Conservation (phyloP, 2,888 invertebrate species). For the Cryptus viduatorius region DNA sequence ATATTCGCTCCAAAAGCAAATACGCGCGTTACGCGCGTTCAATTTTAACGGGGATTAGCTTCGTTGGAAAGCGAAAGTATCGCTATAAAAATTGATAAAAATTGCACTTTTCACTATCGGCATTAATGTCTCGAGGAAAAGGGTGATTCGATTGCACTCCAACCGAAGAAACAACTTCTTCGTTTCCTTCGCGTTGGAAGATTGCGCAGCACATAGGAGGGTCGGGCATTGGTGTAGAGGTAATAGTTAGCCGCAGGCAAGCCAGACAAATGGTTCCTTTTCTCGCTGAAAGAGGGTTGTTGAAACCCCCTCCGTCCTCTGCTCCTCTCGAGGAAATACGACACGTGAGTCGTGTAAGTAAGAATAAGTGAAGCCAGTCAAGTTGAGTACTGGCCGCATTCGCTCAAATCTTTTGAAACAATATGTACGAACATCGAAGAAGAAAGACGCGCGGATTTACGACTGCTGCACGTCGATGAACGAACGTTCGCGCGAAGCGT, state of each 20-base stretch:
- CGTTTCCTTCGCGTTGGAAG: not conserved
- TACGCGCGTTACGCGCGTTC: no score
- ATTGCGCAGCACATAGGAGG: not conserved
- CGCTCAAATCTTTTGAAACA: slow-evolving; percentile 74
- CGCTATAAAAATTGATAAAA: no score
- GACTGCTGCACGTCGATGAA: slow-evolving; percentile 63
- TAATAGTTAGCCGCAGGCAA: slow-evolving; percentile 71
- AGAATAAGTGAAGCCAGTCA: slow-evolving; percentile 79
- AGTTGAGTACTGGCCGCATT: slow-evolving; percentile 74
- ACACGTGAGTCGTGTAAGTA: slow-evolving; percentile 76
- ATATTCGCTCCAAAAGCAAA: no score
- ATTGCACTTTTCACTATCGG: no score
- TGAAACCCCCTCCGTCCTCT: not conserved
- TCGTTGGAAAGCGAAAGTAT: no score
- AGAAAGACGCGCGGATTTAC: slow-evolving; percentile 21
- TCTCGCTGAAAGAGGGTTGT: slow-evolving; percentile 33
- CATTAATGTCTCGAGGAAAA: no score
- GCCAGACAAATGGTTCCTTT: slow-evolving; percentile 79
- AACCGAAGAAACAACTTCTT: not conserved
- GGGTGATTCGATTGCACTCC: not conserved
- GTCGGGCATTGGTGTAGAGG: slow-evolving; percentile 34
- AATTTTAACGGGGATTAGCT: no score
- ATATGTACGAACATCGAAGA: slow-evolving; percentile 50
- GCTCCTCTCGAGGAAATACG: slow-evolving; percentile 72
- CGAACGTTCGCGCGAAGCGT: slow-evolving; percentile 22